phyloP scores from a whole-genome alignment of 2,797 vertebrate species.

The Novumbra hubbsi region DNA sequence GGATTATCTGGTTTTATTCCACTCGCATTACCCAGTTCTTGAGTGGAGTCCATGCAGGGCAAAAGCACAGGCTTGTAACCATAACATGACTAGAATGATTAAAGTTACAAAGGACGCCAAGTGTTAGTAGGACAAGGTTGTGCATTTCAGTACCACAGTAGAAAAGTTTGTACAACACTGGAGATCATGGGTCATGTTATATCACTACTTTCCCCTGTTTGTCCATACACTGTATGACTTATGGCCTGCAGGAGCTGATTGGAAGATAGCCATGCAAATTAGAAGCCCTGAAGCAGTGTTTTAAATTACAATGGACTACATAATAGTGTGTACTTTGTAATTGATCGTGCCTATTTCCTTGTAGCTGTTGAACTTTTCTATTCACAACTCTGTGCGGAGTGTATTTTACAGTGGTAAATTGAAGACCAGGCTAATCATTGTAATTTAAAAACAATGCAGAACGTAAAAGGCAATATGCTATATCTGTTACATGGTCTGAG shows the following conservation, averaged over 20 bases:
- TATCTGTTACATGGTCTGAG: too few species aligned
- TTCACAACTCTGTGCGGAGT: background rate
- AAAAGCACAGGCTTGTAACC: constrained; percentile 21
- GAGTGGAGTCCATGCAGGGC: constrained; percentile 34
- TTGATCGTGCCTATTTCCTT: background rate
- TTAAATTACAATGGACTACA: background rate
- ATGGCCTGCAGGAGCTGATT: background rate
- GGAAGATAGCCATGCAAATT: background rate
- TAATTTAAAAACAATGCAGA: too few species aligned
- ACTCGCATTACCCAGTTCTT: constrained; percentile 51
- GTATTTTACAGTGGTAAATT: background rate
- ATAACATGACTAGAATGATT: constrained; percentile 21
- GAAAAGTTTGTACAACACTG: too few species aligned
- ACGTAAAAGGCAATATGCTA: too few species aligned
- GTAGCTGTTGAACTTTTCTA: background rate
- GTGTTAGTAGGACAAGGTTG: constrained; percentile 22
- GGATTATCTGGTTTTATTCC: constrained; percentile 54
- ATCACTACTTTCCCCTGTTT: too few species aligned
- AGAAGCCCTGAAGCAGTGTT: background rate
- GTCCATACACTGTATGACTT: background rate
- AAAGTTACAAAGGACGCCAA: constrained; percentile 14
- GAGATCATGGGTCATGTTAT: too few species aligned
- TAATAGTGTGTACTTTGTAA: background rate
- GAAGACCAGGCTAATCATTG: too few species aligned
- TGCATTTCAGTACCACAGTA: too few species aligned